Base-by-base conservation (phyloP, 1,140 invertebrate genomes). In the Dolichoris vasculosae region DNA sequence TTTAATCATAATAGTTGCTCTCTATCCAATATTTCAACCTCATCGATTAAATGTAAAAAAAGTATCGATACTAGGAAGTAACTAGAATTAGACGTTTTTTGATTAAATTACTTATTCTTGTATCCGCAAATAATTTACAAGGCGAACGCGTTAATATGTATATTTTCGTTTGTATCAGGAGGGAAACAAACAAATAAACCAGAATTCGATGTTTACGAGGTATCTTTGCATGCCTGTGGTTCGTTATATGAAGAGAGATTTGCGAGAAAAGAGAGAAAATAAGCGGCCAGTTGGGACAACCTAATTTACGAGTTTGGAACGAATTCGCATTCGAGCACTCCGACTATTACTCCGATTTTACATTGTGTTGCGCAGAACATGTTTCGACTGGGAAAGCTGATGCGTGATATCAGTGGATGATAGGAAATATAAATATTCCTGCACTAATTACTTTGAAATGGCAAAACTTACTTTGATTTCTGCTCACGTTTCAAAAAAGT, bases 291-390 rank as follows among this genome's bases (percentile, higher is more conserved):
- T 48, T 67, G 48, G 73, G 32, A 64, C 73, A 59, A 83, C 38
- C 48, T 77, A 77, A 83, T 83, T 83, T 83, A 83, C 82, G 82
- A 83, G 82, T 83, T 83, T 63, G 0, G 2, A 59, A 26, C 46
- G 15, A 26, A 76, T 30, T 73, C n/a, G 38, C 69, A 7, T 13
- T 43, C 4, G 69, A 2, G 2, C 17, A 43, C 38, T 40, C 11
- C 40, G 8, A 1, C 7, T 73, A 0, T 40, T 43, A 73, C 43
- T 43, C 20, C 38, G 26, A 73, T 40, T 73, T 73, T n/a, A 69
- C 35, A 38, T 38, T 35, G 67, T 38, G 8, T 23, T 71, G 3
- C 8, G 64, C 26, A 43, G 4, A 73, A 73, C 35, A 35, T 11
- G 64, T 30, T 30, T 71, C 13, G 8, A 13, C 40, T 23, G 38